Evolutionary conservation across 2,113 vertebrate species (phyloP).

Genomic region (Sander lucioperca): DNA sequence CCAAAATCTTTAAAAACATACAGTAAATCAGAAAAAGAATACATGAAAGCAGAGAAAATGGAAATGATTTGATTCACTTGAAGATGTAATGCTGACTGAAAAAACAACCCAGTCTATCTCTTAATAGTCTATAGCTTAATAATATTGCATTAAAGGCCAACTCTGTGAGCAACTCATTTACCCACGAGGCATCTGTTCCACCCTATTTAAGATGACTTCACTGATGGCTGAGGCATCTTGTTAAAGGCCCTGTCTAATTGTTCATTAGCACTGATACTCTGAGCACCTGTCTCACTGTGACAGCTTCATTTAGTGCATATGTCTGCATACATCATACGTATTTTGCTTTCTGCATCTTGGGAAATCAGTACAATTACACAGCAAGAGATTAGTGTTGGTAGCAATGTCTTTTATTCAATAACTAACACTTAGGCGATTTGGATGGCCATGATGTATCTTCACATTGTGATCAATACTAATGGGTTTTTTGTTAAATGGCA

Average conservation of each 20-base stretch:
- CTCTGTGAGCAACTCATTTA: slow-evolving; percentile 39
- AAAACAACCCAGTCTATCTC: background rate
- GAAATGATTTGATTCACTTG: background rate
- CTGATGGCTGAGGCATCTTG: slow-evolving; percentile 30
- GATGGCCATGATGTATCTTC: background rate
- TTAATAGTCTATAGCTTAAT: no score
- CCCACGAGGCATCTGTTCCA: slow-evolving; percentile 52
- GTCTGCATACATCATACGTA: background rate
- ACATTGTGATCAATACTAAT: background rate
- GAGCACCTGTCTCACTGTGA: slow-evolving; percentile 47
- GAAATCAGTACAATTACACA: slow-evolving; percentile 2
- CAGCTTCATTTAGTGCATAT: slow-evolving; percentile 40
- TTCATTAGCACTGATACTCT: slow-evolving; percentile 45
- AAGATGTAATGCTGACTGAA: slow-evolving; percentile 4
- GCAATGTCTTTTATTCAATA: background rate
- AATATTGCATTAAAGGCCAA: slow-evolving; percentile 37
- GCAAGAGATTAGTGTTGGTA: background rate
- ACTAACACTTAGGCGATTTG: background rate
- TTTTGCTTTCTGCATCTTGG: background rate
- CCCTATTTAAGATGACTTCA: slow-evolving; percentile 50
- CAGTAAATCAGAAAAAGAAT: no score
- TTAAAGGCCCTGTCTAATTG: slow-evolving; percentile 50
- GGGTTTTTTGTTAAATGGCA: background rate
- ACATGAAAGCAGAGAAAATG: no score
- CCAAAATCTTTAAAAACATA: no score